Percentiles rank a stretch among this genome's conserved stretches.
These are phyloP conservation scores for Xenopus tropicalis DNA, from an alignment of 2,113 vertebrate species.

Conservation along the genomic window UCB_Xtro_10.0 CM004451.2:83892501-83893000, in stretches of 20 bases:
- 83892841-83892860: too few species aligned
- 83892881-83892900: conserved; percentile 63
- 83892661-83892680: too few species aligned
- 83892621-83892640: too few species aligned
- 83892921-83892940: conserved; percentile 61
- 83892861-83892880: conserved; percentile 58
- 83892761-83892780: too few species aligned
- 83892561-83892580: conserved; percentile 57
- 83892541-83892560: conserved; percentile 49
- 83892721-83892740: conserved; percentile 55
- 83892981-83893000: conserved; percentile 67
- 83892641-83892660: too few species aligned
- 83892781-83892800: too few species aligned
- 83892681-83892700: conserved; percentile 57
- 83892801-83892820: too few species aligned
- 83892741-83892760: too few species aligned
- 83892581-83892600: conserved; percentile 62
- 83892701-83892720: conserved; percentile 52
- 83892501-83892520: conserved; percentile 59
- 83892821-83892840: too few species aligned
- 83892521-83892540: conserved; percentile 48
- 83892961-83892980: conserved; percentile 54
- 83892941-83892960: not conserved
- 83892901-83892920: conserved; percentile 65
- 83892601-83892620: too few species aligned